Evolutionary conservation across 2,888 invertebrate species (phyloP), one percentile per base, ranked within the genome.

Genomic region (Apodemia zela): DNA sequence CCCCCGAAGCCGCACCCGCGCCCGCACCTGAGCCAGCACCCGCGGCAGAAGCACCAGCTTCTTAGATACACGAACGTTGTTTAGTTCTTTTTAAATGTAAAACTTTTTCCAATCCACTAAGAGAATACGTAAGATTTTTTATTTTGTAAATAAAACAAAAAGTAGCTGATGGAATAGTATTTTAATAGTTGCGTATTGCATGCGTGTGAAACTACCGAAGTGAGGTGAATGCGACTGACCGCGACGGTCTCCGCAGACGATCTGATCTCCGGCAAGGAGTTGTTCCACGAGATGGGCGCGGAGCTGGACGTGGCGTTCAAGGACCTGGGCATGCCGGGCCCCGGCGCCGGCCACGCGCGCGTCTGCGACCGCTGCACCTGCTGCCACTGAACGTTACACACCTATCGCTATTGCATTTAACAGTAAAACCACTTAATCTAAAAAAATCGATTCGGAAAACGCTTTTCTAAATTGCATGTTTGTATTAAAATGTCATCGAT

Each of bases 241-340:
- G 71, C 75, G 75, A 72, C 73, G 84, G 80, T 85, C 76, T 85
- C 78, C 81, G 79, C 94, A 96, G 96, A 97, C 94, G 96, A 96
- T 81, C 93, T 96, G 93, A 95, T 97, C 90, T 92, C 93, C 79
- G 95, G 95, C 90, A 98, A 97, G 94, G 97, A 98, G 93, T 94
- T 96, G 89, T 98, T 96, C 94, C 97, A 96, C 92, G 94, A 95
- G 85, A 96, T 98, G 87, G 97, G 97, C 75, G 97, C 97, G 85
- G 98, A 98, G 89, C 93, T 98, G 93, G 98, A 98, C 93, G 93
- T 94, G 83, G 97, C 98, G 75, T 97, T 98, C 93, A 93, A 94
- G 82, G 96, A 97, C 87, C 85, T 91, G 67, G 87, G 84, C 29
- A 73, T 90, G 74, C 81, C 81, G 71, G 62, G 66, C 77, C 65